phyloP scores from a whole-genome alignment of 2,797 vertebrate genomes.

The Rhinella marina region DNA sequence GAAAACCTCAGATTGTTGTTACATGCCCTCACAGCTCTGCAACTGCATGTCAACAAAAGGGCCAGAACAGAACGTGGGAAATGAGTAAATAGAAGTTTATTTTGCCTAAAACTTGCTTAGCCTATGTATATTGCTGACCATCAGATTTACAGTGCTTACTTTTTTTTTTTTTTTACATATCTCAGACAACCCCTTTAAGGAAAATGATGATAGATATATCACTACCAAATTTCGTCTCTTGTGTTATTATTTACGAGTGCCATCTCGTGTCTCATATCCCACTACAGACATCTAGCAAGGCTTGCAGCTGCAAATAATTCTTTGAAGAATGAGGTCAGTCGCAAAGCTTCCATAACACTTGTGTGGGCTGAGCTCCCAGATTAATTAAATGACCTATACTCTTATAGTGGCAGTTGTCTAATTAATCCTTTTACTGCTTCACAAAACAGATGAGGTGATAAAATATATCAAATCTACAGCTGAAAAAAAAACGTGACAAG shows the following conservation, averaged over 20 bases:
- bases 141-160: no score
- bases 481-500: not conserved
- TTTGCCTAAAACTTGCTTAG: no score
- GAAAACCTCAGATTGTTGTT: no score
- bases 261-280: not conserved
- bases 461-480: conserved; percentile 25
- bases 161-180: no score
- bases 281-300: not conserved
- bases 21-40: no score
- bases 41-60: no score
- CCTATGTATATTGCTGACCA: no score
- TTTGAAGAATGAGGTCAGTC: conserved; percentile 52
- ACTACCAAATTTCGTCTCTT: not conserved
- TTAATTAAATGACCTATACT: conserved; percentile 57
- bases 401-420: conserved; percentile 35
- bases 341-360: conserved; percentile 47
- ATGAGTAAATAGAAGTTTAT: no score
- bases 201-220: no score
- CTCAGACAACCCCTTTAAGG: no score
- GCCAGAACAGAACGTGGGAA: no score
- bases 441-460: conserved; percentile 31
- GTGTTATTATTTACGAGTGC: not conserved
- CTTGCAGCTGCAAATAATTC: conserved; percentile 5
- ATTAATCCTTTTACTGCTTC: conserved; percentile 54
- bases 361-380: conserved; percentile 52